Percentiles rank a stretch among this genome's conserved stretches.
phyloP scores from a whole-genome alignment of 2,113 vertebrate species.

The Suncus etruscus region DNA sequence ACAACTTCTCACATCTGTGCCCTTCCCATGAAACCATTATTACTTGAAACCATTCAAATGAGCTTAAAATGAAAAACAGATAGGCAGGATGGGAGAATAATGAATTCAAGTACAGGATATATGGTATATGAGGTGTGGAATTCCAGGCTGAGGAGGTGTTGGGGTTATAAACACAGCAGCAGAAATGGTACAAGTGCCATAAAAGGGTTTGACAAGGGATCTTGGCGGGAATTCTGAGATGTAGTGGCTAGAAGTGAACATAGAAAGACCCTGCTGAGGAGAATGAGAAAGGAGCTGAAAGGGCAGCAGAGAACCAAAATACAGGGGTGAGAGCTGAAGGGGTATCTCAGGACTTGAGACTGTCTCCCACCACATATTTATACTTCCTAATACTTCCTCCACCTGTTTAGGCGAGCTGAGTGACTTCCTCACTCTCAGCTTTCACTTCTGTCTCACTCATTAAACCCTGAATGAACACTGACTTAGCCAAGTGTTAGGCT shows the following conservation, averaged over 20 bases:
- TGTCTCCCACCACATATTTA: neutral
- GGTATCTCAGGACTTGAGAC: too few species aligned
- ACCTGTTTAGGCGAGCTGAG: neutral
- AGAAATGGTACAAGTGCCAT: neutral
- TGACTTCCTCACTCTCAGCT: neutral
- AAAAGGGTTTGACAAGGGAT: neutral
- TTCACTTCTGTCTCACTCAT: slow-evolving; percentile 2
- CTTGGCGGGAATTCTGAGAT: neutral
- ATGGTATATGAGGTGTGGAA: neutral
- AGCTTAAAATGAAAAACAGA: neutral
- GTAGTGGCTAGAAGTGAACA: neutral
- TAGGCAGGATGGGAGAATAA: neutral
- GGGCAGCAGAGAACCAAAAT: neutral
- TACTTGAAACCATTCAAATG: slow-evolving; percentile 41
- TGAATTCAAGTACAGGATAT: neutral
- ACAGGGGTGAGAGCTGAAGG: neutral
- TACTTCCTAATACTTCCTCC: neutral
- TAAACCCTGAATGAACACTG: neutral
- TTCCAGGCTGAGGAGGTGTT: neutral
- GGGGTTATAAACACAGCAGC: too few species aligned
- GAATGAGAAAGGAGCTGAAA: neutral
- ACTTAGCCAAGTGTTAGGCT: neutral
- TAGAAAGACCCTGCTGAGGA: neutral
- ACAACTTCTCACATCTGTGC: neutral
- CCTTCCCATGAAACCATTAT: slow-evolving; percentile 25